Evolutionary conservation across 1,140 invertebrate species (phyloP), one percentile per base, ranked within the genome.

Genomic region (Whitmania pigra): DNA sequence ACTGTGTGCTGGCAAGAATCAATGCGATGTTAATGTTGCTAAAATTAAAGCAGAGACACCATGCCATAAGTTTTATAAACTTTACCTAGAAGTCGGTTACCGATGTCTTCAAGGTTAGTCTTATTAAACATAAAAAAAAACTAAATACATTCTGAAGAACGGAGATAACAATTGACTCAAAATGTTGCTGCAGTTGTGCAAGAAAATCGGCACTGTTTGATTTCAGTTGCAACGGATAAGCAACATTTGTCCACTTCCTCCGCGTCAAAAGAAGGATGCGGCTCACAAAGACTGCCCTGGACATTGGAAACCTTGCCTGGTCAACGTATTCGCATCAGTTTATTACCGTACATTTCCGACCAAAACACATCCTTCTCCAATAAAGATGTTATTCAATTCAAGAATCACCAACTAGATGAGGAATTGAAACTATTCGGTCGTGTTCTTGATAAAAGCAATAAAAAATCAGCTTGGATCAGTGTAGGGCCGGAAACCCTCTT

Each of bases 11-110:
- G 72, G 72, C 18, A n/a, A 66, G 25, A 55, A 25, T 3, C 31
- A 31, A n/a, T 73, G 72, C n/a, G 29, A 60, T 25, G 69, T 73
- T 17, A 53, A 31, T 17, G 68, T 73, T 27, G 57, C 29, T 31
- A 31, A 63, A 7, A 63, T 63, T n/a, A 49, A 49, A 49, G 13
- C 9, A 15, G 43, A 49, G 22, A 63, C 57, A 27, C 57, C 57
- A 31, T 63, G 57, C 20, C 29, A 27, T 18, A 25, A 25, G 22
- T 25, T 5, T 3, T 31, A 7, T 31, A 63, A 27, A 7, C 29
- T 63, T 25, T 63, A 63, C 20, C 17, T 63, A 7, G 57, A 63
- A 63, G 57, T 63, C 20, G 29, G 57, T 63, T 63, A 17, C 57
- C 5, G 22, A 5, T 63, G 57, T 20, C 22, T 63, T 15, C 22